Conservation (phyloP, 2,113 vertebrate genomes). For the Engraulis encrasicolus region DNA sequence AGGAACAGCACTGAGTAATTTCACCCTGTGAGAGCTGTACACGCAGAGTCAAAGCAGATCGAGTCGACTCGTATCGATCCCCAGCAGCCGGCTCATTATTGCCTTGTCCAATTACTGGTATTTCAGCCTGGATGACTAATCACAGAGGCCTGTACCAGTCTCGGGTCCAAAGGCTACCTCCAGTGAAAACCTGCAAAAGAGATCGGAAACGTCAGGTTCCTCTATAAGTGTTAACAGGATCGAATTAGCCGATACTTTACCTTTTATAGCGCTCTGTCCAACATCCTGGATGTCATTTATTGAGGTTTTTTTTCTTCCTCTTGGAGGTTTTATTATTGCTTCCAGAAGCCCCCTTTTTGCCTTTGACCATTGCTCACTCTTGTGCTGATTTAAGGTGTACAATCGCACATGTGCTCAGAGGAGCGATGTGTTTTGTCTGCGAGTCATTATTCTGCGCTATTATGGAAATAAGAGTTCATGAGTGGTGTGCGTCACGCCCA, state of each 20-base stretch:
- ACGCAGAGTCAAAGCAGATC: neutral
- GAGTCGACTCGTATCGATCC: neutral
- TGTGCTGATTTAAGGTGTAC: neutral
- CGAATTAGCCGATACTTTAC: neutral
- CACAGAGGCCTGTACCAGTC: neutral
- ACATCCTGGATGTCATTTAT: neutral
- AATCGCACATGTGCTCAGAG: neutral
- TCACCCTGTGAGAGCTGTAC: neutral
- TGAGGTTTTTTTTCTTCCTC: neutral
- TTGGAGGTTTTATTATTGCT: neutral
- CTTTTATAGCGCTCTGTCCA: neutral
- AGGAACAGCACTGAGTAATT: neutral
- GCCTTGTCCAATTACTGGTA: neutral
- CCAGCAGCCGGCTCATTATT: neutral
- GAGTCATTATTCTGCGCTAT: neutral
- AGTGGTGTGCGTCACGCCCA: neutral
- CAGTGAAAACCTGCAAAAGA: neutral
- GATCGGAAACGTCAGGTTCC: neutral
- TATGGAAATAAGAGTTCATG: neutral
- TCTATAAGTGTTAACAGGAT: neutral
- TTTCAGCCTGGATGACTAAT: neutral
- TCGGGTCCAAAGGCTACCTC: neutral
- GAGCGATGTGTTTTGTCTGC: neutral
- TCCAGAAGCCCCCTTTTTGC: slow-evolving; percentile 1
- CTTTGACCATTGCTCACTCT: neutral